Conservation (phyloP, 1,140 invertebrate species). For the Aporrectodea caliginosa region DNA sequence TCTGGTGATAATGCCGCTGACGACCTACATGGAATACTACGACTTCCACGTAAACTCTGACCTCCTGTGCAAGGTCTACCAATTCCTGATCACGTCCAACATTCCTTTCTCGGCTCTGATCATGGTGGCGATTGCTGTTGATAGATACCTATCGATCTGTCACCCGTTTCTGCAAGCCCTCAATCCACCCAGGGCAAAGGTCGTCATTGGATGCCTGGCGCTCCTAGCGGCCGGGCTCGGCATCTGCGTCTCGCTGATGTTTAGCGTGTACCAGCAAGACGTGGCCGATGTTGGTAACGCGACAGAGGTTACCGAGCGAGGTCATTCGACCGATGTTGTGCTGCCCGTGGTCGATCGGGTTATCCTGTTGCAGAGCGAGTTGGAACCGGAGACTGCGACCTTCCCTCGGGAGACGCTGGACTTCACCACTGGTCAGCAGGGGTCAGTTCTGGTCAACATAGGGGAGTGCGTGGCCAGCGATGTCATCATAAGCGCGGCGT, state of each 20-base stretch:
- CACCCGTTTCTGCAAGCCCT: conserved; percentile 48
- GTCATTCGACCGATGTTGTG: too few relatives aligned
- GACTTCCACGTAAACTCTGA: conserved; percentile 36
- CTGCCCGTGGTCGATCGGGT: too few relatives aligned
- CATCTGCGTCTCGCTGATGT: conserved; percentile 43
- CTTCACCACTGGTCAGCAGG: too few relatives aligned
- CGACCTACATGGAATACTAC: conserved; percentile 43
- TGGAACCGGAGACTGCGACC: too few relatives aligned
- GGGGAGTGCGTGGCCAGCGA: too few relatives aligned
- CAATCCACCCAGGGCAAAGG: conserved; percentile 43
- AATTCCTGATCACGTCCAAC: conserved; percentile 50
- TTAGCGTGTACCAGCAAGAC: conserved; percentile 43
- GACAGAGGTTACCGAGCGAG: too few relatives aligned
- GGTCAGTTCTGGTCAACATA: too few relatives aligned
- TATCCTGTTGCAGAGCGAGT: too few relatives aligned
- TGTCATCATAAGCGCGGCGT: too few relatives aligned
- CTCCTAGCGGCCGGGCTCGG: conserved; percentile 42
- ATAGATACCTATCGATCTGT: conserved; percentile 54
- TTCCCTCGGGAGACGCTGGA: too few relatives aligned
- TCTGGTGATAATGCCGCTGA: conserved; percentile 48
- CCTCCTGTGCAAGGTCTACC: conserved; percentile 49
- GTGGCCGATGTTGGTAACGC: too few relatives aligned
- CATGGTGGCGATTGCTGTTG: conserved; percentile 53
- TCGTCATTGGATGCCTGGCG: conserved; percentile 42
- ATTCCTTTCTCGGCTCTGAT: conserved; percentile 50